A percentile compares a stretch with the other conserved stretches of the same genome.
Conservation (phyloP, 2,797 vertebrate species). For the Florisuga fusca region DNA sequence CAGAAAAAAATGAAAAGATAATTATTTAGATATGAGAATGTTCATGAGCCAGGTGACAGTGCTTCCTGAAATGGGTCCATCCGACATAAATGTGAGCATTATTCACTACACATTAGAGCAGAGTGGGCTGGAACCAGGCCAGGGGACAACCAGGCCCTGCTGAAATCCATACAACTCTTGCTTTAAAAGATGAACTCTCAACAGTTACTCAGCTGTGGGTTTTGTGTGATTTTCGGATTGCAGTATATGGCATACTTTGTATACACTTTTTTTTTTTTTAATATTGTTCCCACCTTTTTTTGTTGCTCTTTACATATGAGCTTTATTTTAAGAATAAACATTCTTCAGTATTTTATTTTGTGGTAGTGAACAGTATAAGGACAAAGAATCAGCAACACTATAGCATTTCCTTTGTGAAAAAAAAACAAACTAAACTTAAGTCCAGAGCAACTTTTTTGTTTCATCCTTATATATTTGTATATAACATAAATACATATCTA, state of each 20-base stretch:
- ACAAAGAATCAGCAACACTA: not conserved
- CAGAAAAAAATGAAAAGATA: not conserved
- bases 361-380: not conserved
- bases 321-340: not conserved
- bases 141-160: not conserved
- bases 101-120: not conserved
- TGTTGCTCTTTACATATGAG: not conserved
- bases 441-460: not conserved
- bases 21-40: not conserved
- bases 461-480: not conserved
- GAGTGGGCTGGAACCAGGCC: not conserved
- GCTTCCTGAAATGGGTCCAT: not conserved
- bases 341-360: not conserved
- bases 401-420: not conserved
- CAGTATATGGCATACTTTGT: not conserved
- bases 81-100: not conserved
- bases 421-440: not conserved
- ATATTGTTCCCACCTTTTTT: not conserved
- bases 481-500: not conserved
- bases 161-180: accelerated
- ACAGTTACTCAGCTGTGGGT: not conserved
- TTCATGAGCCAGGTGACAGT: not conserved
- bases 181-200: not conserved
- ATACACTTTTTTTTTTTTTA: not conserved
- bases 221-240: not conserved